Base-by-base conservation (phyloP, 2,888 invertebrate species). In the Orthonevra nobilis region DNA sequence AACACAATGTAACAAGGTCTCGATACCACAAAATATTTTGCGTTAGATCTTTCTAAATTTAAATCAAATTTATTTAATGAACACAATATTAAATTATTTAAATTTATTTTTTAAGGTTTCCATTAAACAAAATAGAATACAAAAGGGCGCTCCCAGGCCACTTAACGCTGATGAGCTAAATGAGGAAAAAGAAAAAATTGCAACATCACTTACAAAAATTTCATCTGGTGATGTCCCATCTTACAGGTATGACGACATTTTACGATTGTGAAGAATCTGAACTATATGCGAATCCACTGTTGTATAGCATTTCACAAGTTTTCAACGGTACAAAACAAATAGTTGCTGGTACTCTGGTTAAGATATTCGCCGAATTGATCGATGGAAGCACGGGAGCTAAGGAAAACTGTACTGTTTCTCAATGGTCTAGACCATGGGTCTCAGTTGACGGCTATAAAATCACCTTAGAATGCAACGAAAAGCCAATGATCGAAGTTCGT, bases 371-470 rank as follows among this genome's bases (percentile, higher is more conserved):
- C 48, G 89, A 90, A 82, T 87, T 93, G 3, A 79, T 83, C 9
- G 91, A 91, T n/a, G 89, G 90, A 46, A 91, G 91, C 1, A 89
- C 89, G 32, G 83, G 83, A 1, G 61, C 42, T 2, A 54, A 58
- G 3, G 83, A 83, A 44, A 84, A 86, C 36, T 88, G 89, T 73
- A 82, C 84, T 19, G 82, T 89, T 0, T 84, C 86, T n/a, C 88
- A 92, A 26, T 92, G 91, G 92, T 90, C 91, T 19, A 89, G 89
- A 54, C 87, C 90, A 0, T 93, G 92, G 93, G 34, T 91, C 9
- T 81, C 85, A 54, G 52, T 48, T 0, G 86, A 87, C 26, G 87
- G 87, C 0, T 87, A 87, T 81, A 86, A 90, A 44, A 85, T 90
- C 0, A 87, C 86, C 7, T 85, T 90, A 30, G 85, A 87, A 40